Conservation (phyloP, 1,140 invertebrate species). For the Parapsyche elsis region DNA sequence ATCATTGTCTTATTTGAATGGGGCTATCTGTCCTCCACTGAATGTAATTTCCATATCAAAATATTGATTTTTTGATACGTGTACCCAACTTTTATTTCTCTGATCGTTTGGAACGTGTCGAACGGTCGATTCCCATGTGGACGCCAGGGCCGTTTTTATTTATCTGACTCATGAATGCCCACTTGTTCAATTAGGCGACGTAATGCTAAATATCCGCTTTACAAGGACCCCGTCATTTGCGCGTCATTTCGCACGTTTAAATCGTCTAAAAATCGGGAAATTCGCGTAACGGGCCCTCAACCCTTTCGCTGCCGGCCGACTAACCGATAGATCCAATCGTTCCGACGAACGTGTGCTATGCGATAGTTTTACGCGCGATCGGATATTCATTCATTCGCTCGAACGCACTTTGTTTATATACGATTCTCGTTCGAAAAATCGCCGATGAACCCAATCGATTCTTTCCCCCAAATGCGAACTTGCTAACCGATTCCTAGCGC, state of each 20-base stretch:
- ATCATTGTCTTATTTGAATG: too few relatives aligned
- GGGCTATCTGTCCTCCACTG: too few relatives aligned
- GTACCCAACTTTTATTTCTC: too few relatives aligned
- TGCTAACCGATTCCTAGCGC: too few relatives aligned
- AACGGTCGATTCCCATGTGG: constrained; percentile 7
- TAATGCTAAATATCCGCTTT: constrained; percentile 29
- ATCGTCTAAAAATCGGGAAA: background rate
- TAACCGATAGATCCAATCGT: background rate
- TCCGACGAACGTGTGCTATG: background rate
- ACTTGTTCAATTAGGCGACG: constrained; percentile 5
- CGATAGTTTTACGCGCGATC: constrained; percentile 9
- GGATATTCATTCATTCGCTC: background rate
- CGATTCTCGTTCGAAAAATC: background rate
- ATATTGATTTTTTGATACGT: too few relatives aligned
- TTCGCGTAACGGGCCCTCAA: too few relatives aligned
- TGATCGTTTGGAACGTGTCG: background rate
- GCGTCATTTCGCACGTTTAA: background rate
- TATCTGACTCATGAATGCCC: background rate
- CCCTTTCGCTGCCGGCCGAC: too few relatives aligned
- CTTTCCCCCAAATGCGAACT: too few relatives aligned
- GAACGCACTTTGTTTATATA: constrained; percentile 1
- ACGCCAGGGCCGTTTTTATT: background rate
- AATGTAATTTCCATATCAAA: too few relatives aligned
- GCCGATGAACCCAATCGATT: background rate
- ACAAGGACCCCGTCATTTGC: constrained; percentile 5